A percentile compares a stretch with the other conserved stretches of the same genome.
Conservation (phyloP, 2,797 vertebrate genomes). For the Moxostoma hubbsi region DNA sequence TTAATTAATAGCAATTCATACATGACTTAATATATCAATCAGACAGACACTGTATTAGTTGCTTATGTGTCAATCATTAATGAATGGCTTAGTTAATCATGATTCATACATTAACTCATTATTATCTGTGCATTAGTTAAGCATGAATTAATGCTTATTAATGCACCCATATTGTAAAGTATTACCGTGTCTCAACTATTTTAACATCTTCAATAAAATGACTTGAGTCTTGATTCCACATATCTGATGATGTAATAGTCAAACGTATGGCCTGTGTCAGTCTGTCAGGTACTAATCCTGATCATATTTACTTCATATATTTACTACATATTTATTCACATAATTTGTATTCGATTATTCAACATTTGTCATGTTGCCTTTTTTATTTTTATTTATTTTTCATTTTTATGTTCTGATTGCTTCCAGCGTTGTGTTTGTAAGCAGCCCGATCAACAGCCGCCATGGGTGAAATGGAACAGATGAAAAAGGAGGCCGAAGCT, state of each 20-base stretch:
- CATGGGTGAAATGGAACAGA: conserved; percentile 90
- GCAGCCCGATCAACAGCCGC: conserved; percentile 49
- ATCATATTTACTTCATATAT: no score
- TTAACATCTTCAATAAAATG: neutral
- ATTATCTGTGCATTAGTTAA: no score
- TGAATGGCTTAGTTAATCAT: no score
- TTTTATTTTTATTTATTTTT: neutral
- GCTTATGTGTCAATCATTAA: no score
- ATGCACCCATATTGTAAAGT: no score
- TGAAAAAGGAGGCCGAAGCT: conserved; percentile 92
- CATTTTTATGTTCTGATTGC: conserved; percentile 22
- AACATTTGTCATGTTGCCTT: neutral
- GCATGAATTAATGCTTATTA: no score
- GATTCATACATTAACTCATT: no score
- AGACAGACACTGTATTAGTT: no score
- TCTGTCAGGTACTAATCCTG: neutral
- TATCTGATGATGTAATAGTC: neutral
- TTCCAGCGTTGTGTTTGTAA: neutral
- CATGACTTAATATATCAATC: no score
- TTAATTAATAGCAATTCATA: no score
- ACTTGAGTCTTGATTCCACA: neutral
- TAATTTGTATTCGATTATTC: neutral
- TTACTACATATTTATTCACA: neutral
- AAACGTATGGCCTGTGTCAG: neutral
- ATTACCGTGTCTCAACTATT: no score